Base-by-base conservation (phyloP, 2,797 vertebrate species). In the Coreius guichenoti region DNA sequence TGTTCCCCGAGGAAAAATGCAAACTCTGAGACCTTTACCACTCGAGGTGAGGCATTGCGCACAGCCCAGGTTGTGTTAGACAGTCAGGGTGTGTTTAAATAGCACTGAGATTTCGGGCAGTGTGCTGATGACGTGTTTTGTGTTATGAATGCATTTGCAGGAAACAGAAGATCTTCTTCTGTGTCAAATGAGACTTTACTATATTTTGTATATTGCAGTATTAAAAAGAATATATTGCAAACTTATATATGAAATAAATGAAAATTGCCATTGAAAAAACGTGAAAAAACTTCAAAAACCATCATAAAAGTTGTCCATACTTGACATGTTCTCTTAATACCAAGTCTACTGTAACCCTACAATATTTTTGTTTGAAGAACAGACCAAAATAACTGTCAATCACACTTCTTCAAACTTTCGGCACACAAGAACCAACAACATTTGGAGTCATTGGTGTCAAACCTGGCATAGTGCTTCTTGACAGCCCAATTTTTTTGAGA, bases 1-100 rank as follows among this genome's bases (percentile, higher is more conserved):
- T 47, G 80, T 36, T 36, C 54, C 21, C 1, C 4, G 47, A 67
- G 75, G 36, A 84, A 78, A 56, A 70, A 84, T 84, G 75, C 75
- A 61, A 78, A 69, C 63, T 36, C 82, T 4, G 33, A 84, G 61
- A 84, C 82, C 82, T 77, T 77, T 63, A 43, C 12, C 17, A 1
- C 69, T 49, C 2, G 7, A 74, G 69, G 54, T 82, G 49, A 81
- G 33, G 23, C 21, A 19, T 39, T 81, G 7, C 19, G 11, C 33
- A 56, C 13, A 16, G 23, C 23, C 8, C 47, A 58, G 54, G 36
- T 73, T 43, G 16, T 73, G 36, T 58, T 61, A 39, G 23, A 78
- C 75, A 17, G 23, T 61, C 36, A 19, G 14, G 23, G n/a, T 29
- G 54, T 43, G 36, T 73, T 73, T 82, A 73, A 73, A 45, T 45